These are phyloP conservation scores for Blennius ocellaris DNA, from an alignment of 2,113 vertebrate species.

Conservation along the genomic window DNA sequence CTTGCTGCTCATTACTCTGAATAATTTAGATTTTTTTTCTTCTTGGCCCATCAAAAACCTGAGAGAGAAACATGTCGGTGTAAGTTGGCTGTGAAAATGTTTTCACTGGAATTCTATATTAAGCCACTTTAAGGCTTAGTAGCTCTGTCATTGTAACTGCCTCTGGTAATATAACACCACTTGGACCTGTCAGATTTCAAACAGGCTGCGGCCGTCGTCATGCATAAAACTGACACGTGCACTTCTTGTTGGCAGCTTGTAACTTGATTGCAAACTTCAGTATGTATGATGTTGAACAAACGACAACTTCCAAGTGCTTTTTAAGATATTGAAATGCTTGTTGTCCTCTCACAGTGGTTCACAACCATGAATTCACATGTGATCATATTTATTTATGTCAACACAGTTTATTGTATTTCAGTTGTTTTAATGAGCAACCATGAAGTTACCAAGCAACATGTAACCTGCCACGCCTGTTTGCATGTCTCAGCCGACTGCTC, in stretches of 20 bases:
- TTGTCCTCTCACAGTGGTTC: neutral
- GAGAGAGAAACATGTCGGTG: neutral
- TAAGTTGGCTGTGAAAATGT: neutral
- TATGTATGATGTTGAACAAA: too few species aligned
- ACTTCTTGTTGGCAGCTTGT: conserved; percentile 36
- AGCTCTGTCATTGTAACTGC: conserved; percentile 6
- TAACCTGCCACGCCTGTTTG: conserved; percentile 51
- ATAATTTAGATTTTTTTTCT: neutral
- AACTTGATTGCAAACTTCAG: neutral
- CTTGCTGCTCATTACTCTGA: neutral
- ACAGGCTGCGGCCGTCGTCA: conserved; percentile 43
- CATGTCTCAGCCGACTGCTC: conserved; percentile 43
- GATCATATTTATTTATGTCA: neutral
- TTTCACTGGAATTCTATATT: conserved; percentile 23
- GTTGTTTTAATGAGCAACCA: conserved; percentile 1
- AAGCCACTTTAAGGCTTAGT: too few species aligned
- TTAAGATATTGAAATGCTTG: neutral
- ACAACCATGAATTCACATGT: neutral
- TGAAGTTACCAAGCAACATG: conserved; percentile 50
- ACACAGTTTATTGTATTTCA: too few species aligned
- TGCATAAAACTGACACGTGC: conserved; percentile 24
- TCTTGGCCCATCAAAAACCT: neutral
- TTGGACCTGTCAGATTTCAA: conserved; percentile 13
- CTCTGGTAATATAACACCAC: conserved; percentile 36
- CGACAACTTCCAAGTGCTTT: neutral